phyloP scores from a whole-genome alignment of 2,113 vertebrate genomes.

The Petromus typicus region DNA sequence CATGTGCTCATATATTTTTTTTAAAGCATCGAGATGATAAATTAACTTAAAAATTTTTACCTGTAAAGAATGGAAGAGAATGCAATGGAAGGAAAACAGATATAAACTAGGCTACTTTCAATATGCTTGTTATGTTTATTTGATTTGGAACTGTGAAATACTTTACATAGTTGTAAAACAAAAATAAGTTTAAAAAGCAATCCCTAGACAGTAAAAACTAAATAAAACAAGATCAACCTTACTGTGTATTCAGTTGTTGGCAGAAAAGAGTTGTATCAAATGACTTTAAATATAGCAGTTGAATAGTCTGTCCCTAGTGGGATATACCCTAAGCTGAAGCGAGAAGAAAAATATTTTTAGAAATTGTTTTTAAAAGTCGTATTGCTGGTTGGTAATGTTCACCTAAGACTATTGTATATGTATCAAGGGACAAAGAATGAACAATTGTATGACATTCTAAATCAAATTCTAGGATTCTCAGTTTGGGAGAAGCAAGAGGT shows the following conservation, averaged over 20 bases:
- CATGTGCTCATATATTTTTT: not conserved
- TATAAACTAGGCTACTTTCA: not conserved
- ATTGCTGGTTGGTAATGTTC: not conserved
- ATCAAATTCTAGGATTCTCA: slow-evolving; percentile 2
- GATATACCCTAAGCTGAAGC: not conserved
- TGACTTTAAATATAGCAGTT: not conserved
- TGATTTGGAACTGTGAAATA: slow-evolving; percentile 6
- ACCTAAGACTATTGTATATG: not conserved
- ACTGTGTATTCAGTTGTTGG: not conserved
- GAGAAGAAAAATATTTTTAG: not conserved
- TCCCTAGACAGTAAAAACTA: not conserved
- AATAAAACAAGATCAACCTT: slow-evolving; percentile 36
- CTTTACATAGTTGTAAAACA: not conserved
- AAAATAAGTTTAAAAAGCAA: not conserved
- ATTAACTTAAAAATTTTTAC: not conserved
- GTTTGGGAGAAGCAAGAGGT: not conserved
- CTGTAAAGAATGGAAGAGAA: not conserved
- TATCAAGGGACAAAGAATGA: not conserved
- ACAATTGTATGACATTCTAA: not conserved
- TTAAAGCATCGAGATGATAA: not conserved
- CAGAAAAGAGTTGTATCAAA: not conserved
- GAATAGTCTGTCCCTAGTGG: not conserved
- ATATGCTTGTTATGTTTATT: not conserved
- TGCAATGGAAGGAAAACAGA: not conserved
- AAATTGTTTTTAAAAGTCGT: slow-evolving; percentile 19